Evolutionary conservation across 2,113 vertebrate genomes (phyloP), one percentile per base, ranked within the genome.

Genomic region (Paracanthobrama guichenoti): DNA sequence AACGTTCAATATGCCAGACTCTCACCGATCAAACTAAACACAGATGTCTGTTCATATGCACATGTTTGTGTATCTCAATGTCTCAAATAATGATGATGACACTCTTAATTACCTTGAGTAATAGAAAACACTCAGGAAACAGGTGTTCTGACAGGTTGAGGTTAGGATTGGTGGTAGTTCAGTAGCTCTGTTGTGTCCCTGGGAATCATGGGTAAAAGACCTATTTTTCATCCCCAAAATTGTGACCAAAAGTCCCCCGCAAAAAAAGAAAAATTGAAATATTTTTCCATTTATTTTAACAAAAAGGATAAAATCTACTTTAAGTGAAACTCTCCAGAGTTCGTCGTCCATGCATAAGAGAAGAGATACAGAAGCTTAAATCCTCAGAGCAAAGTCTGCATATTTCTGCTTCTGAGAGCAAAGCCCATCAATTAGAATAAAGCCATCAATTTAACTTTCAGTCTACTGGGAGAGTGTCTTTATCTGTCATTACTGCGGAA

Each of bases 381-480:
- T 28, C 16, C 9, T 75, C 73, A 53, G 44, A 75, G 73, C 14
- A 53, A 75, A 50, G 73, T 26, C 46, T 75, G 24, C 73, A 46
- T 64, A 64, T 28, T 48, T 67, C 26, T 48, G 14, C 42, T 50
- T 62, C 22, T 59, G 76, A 59, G 31, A 59, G 75, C 3, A 53
- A 78, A 62, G n/a, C 35, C 12, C 39, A 79, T 79, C n/a, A 64
- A 46, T 79, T 50, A 31, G 57, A 46, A 80, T 67, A 80, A 80
- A 80, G 44, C 16, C 39, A 80, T 66, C 78, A 46, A 31, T 66
- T 80, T 35, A 78, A 55, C 62, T 78, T 39, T 22, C 35, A 18
- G 83, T 69, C 83, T 78, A 57, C 75, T 79, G 75, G 83, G 62
- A 84, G 75, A 22, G 31, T 79, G 26, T 60, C 5, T 73, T 60